Evolutionary conservation across 2,888 invertebrate genomes (phyloP).

Genomic region (Andrena fulva): DNA sequence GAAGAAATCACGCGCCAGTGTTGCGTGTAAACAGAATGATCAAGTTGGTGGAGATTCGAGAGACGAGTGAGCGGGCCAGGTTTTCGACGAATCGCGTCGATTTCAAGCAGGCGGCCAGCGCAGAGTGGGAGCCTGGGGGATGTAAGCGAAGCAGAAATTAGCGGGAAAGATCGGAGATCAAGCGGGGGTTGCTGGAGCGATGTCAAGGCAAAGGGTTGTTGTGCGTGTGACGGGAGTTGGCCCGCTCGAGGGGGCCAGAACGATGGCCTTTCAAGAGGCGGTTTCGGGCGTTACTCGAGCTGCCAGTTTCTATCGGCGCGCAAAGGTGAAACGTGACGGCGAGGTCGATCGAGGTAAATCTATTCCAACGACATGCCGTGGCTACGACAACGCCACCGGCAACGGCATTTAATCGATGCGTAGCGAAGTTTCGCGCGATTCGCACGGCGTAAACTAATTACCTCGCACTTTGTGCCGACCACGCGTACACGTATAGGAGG

Average conservation of each 20-base stretch:
- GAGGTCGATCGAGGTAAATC: constrained; percentile 55
- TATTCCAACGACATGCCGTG: constrained; percentile 40
- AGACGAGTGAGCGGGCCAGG: background rate
- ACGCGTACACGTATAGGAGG: constrained; percentile 1
- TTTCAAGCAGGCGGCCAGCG: too few species aligned
- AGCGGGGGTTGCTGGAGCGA: background rate
- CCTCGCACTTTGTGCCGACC: constrained; percentile 74
- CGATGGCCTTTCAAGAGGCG: constrained; percentile 24
- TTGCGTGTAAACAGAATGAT: background rate
- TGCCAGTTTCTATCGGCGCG: constrained; percentile 64
- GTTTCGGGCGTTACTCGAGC: constrained; percentile 42
- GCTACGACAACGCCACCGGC: constrained; percentile 51
- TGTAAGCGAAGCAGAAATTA: background rate
- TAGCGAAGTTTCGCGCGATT: constrained; percentile 69
- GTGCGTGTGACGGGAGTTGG: background rate
- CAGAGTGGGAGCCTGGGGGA: too few species aligned
- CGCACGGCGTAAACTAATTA: constrained; percentile 79
- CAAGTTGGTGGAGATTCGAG: background rate
- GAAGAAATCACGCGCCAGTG: constrained; percentile 22
- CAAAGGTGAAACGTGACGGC: constrained; percentile 59
- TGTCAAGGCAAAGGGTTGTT: background rate
- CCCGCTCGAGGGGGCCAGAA: background rate
- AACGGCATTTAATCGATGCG: constrained; percentile 68
- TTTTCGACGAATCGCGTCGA: background rate
- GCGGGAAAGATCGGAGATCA: background rate